These are phyloP conservation scores for Cliona cf. orientalis DNA, from an alignment of 37 sponge, comb jelly and placozoan species.

Conservation along the genomic window DNA sequence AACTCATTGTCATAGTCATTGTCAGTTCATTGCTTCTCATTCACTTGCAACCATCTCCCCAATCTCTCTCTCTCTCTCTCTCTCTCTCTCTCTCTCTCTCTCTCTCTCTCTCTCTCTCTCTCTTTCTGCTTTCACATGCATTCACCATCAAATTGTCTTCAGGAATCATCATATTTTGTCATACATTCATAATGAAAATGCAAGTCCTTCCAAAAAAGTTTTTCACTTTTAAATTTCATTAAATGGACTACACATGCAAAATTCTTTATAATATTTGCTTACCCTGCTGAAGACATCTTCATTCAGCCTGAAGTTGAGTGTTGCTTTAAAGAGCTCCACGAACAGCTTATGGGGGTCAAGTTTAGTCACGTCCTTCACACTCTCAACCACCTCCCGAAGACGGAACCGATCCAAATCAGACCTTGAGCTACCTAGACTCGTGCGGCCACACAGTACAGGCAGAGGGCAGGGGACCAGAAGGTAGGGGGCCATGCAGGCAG, in stretches of 20 bases:
- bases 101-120: no score
- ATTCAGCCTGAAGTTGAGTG: slow-evolving; percentile 46
- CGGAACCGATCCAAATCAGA: slow-evolving; percentile 26
- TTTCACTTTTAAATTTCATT: background rate
- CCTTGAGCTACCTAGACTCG: background rate
- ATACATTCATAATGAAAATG: no score
- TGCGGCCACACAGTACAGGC: background rate
- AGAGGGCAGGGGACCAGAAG: background rate
- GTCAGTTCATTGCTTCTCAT: no score
- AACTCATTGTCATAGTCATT: no score
- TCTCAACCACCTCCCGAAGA: slow-evolving; percentile 29
- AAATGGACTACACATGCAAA: background rate
- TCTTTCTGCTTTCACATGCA: no score
- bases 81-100: no score
- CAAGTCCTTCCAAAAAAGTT: background rate
- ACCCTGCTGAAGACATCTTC: slow-evolving; percentile 59
- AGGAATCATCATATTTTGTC: no score
- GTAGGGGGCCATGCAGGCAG: background rate
- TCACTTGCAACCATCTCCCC: no score
- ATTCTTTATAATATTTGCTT: background rate
- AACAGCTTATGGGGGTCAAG: slow-evolving; percentile 55
- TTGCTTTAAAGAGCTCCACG: slow-evolving; percentile 23
- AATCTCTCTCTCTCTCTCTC: no score
- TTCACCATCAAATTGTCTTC: no score
- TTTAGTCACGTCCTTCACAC: slow-evolving; percentile 17